Conservation (phyloP, 2,797 vertebrate genomes). For the Platalea minor region DNA sequence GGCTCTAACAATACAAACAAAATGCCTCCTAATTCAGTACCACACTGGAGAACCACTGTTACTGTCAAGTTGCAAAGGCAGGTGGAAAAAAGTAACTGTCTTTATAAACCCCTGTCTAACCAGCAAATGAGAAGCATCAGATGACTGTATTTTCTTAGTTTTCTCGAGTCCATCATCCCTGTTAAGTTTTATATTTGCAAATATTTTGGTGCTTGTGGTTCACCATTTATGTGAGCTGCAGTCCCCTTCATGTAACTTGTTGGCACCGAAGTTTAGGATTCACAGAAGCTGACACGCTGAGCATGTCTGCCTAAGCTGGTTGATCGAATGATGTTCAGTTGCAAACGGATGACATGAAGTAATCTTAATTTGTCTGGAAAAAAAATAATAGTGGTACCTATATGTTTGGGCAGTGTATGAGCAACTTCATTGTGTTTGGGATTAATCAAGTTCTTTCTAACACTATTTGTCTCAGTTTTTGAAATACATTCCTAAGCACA, state of each 20-base stretch:
- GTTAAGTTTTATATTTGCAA: neutral
- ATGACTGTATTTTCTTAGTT: neutral
- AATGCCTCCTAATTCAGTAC: constrained; percentile 68
- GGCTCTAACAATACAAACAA: constrained; percentile 68
- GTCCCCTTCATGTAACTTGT: neutral
- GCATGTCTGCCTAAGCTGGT: neutral
- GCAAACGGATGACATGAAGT: neutral
- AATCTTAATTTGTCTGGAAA: neutral
- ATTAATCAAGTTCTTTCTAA: neutral
- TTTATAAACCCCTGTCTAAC: neutral
- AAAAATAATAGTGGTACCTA: accelerated
- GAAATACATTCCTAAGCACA: neutral
- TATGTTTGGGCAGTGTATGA: neutral
- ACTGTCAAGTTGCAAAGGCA: constrained; percentile 40
- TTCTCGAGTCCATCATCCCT: neutral
- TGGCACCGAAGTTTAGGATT: neutral
- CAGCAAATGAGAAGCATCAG: neutral
- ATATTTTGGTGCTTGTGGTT: neutral
- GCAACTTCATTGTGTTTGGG: neutral
- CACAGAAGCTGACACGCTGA: neutral
- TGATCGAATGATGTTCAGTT: neutral
- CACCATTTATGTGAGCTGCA: neutral
- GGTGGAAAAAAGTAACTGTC: neutral
- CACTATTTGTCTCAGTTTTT: neutral
- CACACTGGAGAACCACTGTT: constrained; percentile 19